These are phyloP conservation scores for Sphaerophoria taeniata DNA, from an alignment of 2,888 invertebrate genomes.

Conservation along the genomic window DNA sequence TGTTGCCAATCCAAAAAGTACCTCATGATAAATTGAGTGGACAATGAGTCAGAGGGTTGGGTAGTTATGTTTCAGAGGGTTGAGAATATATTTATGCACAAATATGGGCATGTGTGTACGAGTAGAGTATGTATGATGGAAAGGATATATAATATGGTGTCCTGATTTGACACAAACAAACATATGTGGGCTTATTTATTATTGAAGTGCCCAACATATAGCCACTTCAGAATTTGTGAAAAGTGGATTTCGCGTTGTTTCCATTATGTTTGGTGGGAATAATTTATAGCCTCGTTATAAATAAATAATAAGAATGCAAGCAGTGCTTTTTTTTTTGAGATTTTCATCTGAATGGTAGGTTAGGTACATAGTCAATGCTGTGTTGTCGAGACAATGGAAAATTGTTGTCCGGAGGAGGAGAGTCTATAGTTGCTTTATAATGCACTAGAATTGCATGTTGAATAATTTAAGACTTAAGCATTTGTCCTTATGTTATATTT, in stretches of 20 bases:
- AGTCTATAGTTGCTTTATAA: slow-evolving; percentile 37
- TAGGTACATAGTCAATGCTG: too few relatives aligned
- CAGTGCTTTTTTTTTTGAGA: slow-evolving; percentile 42
- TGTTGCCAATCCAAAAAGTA: slow-evolving; percentile 6
- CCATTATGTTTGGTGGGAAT: slow-evolving; percentile 29
- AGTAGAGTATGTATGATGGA: background rate
- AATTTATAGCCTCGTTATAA: slow-evolving; percentile 56
- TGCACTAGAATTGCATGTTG: slow-evolving; percentile 48
- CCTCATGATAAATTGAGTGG: slow-evolving; percentile 28
- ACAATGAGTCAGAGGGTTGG: background rate
- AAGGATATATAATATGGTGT: background rate
- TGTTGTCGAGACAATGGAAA: slow-evolving; percentile 29
- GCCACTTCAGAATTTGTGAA: slow-evolving; percentile 31
- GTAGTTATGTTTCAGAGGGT: background rate
- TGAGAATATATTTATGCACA: background rate
- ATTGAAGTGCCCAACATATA: slow-evolving; percentile 46
- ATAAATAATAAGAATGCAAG: slow-evolving; percentile 52
- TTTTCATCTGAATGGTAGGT: slow-evolving; percentile 22
- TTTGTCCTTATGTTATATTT: slow-evolving; percentile 30
- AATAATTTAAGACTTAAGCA: slow-evolving; percentile 54
- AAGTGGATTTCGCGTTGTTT: slow-evolving; percentile 36
- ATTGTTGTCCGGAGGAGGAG: background rate
- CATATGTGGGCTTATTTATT: slow-evolving; percentile 65
- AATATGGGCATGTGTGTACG: background rate
- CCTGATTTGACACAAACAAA: slow-evolving; percentile 43